phyloP scores from a whole-genome alignment of 2,113 vertebrate genomes.

The Drymodes brunneopygia region DNA sequence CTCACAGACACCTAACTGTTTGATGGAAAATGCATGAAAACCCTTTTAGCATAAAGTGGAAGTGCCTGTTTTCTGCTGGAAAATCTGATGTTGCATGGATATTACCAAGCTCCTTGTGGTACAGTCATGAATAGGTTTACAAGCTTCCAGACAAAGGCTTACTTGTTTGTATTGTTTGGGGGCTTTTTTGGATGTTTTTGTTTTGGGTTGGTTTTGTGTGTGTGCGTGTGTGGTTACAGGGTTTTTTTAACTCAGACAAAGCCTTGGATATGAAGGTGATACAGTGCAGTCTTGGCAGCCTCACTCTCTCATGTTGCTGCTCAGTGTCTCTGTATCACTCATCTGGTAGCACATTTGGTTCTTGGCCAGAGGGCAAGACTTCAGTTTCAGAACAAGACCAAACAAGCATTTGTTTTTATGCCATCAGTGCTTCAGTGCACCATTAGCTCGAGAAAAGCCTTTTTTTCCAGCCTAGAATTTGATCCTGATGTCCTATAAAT shows the following conservation, averaged over 20 bases:
- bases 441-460: background rate
- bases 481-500: background rate
- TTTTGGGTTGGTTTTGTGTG: background rate
- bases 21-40: background rate
- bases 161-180: background rate
- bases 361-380: slow-evolving; percentile 36
- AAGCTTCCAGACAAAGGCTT: background rate
- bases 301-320: background rate
- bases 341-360: slow-evolving; percentile 50
- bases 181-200: background rate
- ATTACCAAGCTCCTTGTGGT: background rate
- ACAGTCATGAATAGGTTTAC: background rate
- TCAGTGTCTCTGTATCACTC: slow-evolving; percentile 20
- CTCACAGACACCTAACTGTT: background rate
- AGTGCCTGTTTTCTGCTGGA: background rate
- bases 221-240: background rate
- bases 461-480: background rate
- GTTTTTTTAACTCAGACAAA: background rate
- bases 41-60: background rate
- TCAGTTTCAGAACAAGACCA: slow-evolving; percentile 35
- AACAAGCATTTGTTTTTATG: slow-evolving; percentile 48
- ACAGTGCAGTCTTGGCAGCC: background rate
- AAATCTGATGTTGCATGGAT: background rate
- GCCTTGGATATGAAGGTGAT: slow-evolving; percentile 35
- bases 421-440: background rate